Base-by-base conservation (phyloP, 2,113 vertebrate genomes). In the Manacus vitellinus region DNA sequence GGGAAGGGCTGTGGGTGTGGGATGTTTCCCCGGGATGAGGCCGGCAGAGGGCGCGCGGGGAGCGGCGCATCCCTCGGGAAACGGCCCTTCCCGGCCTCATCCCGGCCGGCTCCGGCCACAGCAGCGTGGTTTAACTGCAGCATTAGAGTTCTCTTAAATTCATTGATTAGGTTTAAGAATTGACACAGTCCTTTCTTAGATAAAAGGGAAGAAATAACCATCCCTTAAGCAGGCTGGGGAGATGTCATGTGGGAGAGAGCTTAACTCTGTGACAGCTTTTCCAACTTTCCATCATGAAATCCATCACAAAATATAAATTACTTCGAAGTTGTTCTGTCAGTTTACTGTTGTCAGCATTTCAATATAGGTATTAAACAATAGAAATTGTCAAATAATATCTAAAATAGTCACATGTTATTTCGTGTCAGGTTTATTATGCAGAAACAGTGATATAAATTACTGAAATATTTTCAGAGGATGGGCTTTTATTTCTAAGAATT, bases 61-160 rank as follows among this genome's bases (percentile, higher is more conserved):
- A 77, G 81, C 31, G 33, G 47, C 25, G 9, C n/a, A 12, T 16
- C 37, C 51, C 11, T 6, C 12, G 51, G 70, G 49, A 18, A 8
- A 0, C 13, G 18, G 12, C 33, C 6, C 20, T 2, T 18, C 39
- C 44, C 47, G 12, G 25, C 27, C 67, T 27, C 44, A n/a, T 9
- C 7, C 23, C 23, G 3, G 8, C 12, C 43, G 1, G n/a, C 0
- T 4, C 14, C 1, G 19, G 12, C 8, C 58, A 1, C 4, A 0
- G 3, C 20, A 0, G 23, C 21, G 0, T 0, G 10, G 2, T 3
- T 5, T 27, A 13, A 21, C 49, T 4, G 51, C 25, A 6, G 5
- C 5, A 9, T 8, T 27, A 5, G 8, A 35, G 25, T 25, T 30
- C 28, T 9, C 30, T 22, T 23, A 19, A 21, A 41, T 18, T 37